These are phyloP conservation scores for Hippopotamyrus pictus DNA, from an alignment of 2,797 vertebrate species.

Conservation along the genomic window DNA sequence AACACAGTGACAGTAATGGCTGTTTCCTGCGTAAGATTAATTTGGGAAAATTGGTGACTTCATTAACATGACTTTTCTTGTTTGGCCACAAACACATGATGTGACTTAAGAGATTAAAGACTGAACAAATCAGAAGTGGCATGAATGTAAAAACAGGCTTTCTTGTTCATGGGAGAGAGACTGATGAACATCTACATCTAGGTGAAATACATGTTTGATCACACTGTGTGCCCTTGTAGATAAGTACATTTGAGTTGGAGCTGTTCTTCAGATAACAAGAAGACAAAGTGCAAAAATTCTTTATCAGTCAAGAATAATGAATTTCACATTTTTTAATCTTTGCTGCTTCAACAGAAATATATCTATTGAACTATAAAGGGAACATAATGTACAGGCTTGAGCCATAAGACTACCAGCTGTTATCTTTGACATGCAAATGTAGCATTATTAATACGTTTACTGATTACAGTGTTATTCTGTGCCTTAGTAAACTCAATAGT, in stretches of 20 bases:
- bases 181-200: neutral
- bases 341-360: neutral
- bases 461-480: neutral
- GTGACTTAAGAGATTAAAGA: neutral
- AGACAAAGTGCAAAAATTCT: conserved; percentile 19
- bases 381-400: neutral
- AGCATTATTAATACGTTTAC: neutral
- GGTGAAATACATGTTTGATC: neutral
- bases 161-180: neutral
- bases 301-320: conserved; percentile 12
- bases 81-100: neutral
- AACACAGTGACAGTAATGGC: neutral
- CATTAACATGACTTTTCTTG: neutral
- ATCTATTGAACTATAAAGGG: neutral
- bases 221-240: neutral
- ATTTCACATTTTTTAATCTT: neutral
- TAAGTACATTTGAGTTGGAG: neutral
- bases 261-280: neutral
- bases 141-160: neutral
- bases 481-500: neutral
- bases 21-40: neutral
- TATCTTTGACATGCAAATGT: conserved; percentile 3
- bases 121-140: neutral
- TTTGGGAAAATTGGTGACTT: neutral
- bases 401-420: neutral